Conservation (phyloP, 2,888 invertebrate species). For the Drosophila aldrichi region DNA sequence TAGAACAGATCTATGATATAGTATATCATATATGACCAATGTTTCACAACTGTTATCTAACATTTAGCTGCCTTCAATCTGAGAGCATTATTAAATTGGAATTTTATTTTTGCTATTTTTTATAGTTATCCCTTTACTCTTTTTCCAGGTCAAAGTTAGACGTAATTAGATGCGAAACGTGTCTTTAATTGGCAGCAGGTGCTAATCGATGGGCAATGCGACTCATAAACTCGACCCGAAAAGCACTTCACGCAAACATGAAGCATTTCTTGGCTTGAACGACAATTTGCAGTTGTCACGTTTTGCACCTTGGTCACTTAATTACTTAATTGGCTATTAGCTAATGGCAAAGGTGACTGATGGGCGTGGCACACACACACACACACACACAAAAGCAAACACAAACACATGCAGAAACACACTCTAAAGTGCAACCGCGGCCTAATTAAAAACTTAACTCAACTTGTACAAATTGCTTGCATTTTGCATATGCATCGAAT, state of each 20-base stretch:
- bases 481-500: conserved; percentile 29
- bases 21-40: too few species aligned
- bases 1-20: too few species aligned
- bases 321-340: conserved; percentile 78
- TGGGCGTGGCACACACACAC: conserved; percentile 20
- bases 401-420: too few species aligned
- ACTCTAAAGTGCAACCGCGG: conserved; percentile 7
- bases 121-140: not conserved
- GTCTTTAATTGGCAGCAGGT: conserved; percentile 58
- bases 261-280: conserved; percentile 33
- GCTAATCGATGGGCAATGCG: conserved; percentile 61
- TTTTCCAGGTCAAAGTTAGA: conserved; percentile 59
- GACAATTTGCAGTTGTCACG: conserved; percentile 59
- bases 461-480: conserved; percentile 21
- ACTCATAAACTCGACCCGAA: conserved; percentile 22
- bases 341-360: conserved; percentile 46
- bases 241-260: conserved; percentile 44
- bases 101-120: not conserved
- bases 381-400: conserved; percentile 5
- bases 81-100: not conserved
- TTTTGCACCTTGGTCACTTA: conserved; percentile 56
- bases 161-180: conserved; percentile 61
- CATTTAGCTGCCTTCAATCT: too few species aligned
- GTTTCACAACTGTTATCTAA: too few species aligned
- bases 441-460: conserved; percentile 24